phyloP scores from a whole-genome alignment of 2,113 vertebrate genomes.

The Forbesichthys agassizii region DNA sequence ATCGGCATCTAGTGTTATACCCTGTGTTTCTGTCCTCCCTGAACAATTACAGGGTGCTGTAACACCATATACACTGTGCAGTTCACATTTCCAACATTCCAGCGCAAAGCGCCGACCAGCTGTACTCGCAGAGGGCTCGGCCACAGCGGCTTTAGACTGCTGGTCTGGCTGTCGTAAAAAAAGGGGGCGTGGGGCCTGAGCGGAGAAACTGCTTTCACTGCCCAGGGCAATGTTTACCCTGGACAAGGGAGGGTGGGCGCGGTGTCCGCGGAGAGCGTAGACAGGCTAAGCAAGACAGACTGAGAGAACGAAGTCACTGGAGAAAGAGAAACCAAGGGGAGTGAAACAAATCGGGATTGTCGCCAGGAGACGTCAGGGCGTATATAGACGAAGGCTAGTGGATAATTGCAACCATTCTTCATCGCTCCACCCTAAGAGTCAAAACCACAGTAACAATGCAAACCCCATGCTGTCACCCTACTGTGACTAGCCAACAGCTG shows the following conservation, averaged over 20 bases:
- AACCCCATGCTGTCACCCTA: neutral
- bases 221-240: slow-evolving; percentile 49
- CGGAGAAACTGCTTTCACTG: slow-evolving; percentile 33
- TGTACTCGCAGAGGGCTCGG: slow-evolving; percentile 4
- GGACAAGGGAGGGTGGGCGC: slow-evolving; percentile 14
- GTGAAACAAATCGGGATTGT: neutral
- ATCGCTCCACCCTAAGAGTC: slow-evolving; percentile 3
- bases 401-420: slow-evolving; percentile 47
- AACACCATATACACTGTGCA: too few species aligned
- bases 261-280: slow-evolving; percentile 11
- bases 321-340: neutral
- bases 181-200: slow-evolving; percentile 53
- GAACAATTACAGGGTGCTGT: too few species aligned
- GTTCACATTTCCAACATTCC: too few species aligned
- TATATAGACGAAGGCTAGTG: slow-evolving; percentile 17
- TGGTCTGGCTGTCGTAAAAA: slow-evolving; percentile 43
- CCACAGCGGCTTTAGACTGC: slow-evolving; percentile 35
- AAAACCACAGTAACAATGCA: slow-evolving; percentile 12
- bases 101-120: too few species aligned
- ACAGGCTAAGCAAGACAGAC: slow-evolving; percentile 1
- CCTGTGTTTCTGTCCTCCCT: too few species aligned
- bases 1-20: too few species aligned
- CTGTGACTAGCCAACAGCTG: neutral
- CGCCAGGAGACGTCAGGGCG: neutral
- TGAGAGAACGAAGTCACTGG: slow-evolving; percentile 12